Evolutionary conservation across 2,113 vertebrate species (phyloP), one percentile per base, ranked within the genome.

Genomic region (Spermophilus dauricus): DNA sequence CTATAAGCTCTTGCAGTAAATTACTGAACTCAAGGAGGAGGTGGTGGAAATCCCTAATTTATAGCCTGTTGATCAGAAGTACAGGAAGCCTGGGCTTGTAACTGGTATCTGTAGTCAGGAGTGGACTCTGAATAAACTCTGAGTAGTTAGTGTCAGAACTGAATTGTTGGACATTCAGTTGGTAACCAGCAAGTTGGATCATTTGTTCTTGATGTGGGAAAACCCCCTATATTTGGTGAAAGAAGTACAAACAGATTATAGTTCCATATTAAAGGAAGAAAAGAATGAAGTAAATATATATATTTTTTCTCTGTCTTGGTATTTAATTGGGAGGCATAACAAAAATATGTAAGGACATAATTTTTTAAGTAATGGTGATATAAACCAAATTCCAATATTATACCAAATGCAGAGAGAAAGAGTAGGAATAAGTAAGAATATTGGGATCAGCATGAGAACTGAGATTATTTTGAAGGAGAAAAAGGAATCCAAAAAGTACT

Each of bases 331-430:
- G 34, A 85, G 34, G 30, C 34, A 89, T 63, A 51, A 91, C 20
- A 97, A 88, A 94, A 89, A 78, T n/a, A 84, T 3, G 84, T 18
- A 73, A 78, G 51, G 34, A 84, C 17, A 76, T 76, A 73, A 69
- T 8, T 58, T 58, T 58, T 58, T 58, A 58, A 58, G 7, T 58
- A 22, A 58, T 58, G 5, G 56, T 58, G 20, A 58, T 58, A 58
- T 58, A 22, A 90, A 89, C 34, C 87, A 89, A 96, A 16, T 95
- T 94, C 6, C 8, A 94, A 73, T 70, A 83, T 0, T 56, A 8
- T 13, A 95, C 17, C 39, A 96, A 92, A 93, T 61, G 34, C 28
- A 96, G 18, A 84, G 51, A 84, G 30, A 91, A 96, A 91, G 24
- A 78, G 48, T 65, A 90, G 65, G 75, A 94, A 63, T n/a, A 42